Evolutionary conservation across 2,888 invertebrate genomes (phyloP).

Genomic region (Tachystola acroxantha): DNA sequence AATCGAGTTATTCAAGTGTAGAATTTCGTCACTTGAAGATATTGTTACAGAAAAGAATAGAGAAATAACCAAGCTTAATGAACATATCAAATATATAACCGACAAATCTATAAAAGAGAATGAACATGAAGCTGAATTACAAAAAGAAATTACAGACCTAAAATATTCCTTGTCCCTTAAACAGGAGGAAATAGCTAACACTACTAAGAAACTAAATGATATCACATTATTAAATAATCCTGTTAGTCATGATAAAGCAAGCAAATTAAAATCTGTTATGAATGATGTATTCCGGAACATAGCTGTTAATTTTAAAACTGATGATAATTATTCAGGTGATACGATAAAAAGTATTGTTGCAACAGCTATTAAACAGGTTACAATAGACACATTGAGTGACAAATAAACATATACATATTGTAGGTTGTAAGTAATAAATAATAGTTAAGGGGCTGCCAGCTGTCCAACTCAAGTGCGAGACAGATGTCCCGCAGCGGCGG

Average conservation of each 20-base stretch:
- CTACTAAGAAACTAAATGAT: slow-evolving; percentile 17
- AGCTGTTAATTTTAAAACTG: slow-evolving; percentile 44
- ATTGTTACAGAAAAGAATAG: slow-evolving; percentile 28
- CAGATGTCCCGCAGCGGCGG: too few relatives aligned
- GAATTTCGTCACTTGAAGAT: slow-evolving; percentile 29
- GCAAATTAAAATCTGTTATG: slow-evolving; percentile 54
- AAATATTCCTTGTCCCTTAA: slow-evolving; percentile 25
- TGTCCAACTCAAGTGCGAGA: too few relatives aligned
- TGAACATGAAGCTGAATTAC: slow-evolving; percentile 15
- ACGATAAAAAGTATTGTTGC: slow-evolving; percentile 47
- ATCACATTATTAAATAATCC: slow-evolving; percentile 15
- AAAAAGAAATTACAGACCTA: slow-evolving; percentile 27
- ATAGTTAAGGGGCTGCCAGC: too few relatives aligned
- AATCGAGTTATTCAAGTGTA: slow-evolving; percentile 16
- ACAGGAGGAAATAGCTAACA: slow-evolving; percentile 20
- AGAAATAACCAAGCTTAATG: slow-evolving; percentile 30
- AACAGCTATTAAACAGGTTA: slow-evolving; percentile 53
- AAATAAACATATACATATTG: too few relatives aligned
- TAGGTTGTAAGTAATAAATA: too few relatives aligned
- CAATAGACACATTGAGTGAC: slow-evolving; percentile 42
- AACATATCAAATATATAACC: slow-evolving; percentile 30
- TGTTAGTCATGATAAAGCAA: slow-evolving; percentile 21
- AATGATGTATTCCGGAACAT: slow-evolving; percentile 59
- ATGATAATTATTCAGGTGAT: slow-evolving; percentile 43
- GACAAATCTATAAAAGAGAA: slow-evolving; percentile 12